phyloP scores from a whole-genome alignment of 2,888 invertebrate species.

The Craniophora ligustri region DNA sequence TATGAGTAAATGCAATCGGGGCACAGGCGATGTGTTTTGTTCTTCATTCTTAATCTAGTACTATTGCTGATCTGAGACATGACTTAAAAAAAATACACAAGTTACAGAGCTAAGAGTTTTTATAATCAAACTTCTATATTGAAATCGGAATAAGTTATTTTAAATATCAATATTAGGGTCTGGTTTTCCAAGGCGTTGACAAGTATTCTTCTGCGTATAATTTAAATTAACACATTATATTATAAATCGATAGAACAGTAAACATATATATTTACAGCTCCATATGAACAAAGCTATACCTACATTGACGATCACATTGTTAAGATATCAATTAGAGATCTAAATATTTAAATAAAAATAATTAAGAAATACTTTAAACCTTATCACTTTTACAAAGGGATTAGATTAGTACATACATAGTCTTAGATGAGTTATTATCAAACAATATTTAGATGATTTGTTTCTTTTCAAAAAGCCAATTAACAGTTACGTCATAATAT shows the following conservation, averaged over 20 bases:
- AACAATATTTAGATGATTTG: conserved; percentile 1
- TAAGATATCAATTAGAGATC: conserved; percentile 55
- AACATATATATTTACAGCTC: conserved; percentile 48
- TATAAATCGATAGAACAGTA: conserved; percentile 37
- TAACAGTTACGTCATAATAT: background rate
- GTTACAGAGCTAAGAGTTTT: no score
- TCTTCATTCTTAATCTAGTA: no score
- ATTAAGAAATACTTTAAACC: conserved; percentile 31
- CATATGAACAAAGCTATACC: conserved; percentile 42
- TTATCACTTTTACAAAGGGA: conserved; percentile 23
- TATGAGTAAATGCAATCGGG: no score
- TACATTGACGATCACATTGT: conserved; percentile 49
- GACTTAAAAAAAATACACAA: no score
- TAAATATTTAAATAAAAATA: conserved; percentile 40
- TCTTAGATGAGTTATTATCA: conserved; percentile 25
- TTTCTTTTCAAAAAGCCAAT: background rate
- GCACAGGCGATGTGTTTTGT: no score
- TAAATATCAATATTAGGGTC: conserved; percentile 8
- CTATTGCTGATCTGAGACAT: no score
- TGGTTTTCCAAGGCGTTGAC: conserved; percentile 24
- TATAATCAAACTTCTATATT: background rate
- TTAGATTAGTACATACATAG: conserved; percentile 17
- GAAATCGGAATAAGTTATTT: conserved; percentile 2
- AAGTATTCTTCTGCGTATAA: conserved; percentile 17
- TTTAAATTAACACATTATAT: conserved; percentile 22